These are phyloP conservation scores for Tinamus major DNA, from an alignment of 2,797 vertebrate genomes.

Conservation along the genomic window DNA sequence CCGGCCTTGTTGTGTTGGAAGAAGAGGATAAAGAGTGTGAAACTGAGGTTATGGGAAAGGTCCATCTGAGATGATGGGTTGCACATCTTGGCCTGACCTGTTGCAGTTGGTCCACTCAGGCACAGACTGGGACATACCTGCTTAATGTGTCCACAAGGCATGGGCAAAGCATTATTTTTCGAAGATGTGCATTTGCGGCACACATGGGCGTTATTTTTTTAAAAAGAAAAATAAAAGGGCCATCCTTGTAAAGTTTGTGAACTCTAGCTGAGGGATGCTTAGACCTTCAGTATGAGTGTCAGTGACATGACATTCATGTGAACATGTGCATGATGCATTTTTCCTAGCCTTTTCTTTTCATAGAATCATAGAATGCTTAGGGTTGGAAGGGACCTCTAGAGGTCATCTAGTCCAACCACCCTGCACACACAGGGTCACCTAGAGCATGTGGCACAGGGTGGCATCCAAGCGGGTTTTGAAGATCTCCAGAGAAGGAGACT, in stretches of 20 bases:
- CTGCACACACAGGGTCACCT: too few relatives aligned
- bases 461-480: too few relatives aligned
- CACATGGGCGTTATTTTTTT: not conserved
- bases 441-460: too few relatives aligned
- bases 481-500: too few relatives aligned
- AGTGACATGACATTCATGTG: not conserved
- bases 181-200: not conserved
- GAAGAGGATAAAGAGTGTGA: not conserved
- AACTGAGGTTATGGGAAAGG: not conserved
- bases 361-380: too few relatives aligned
- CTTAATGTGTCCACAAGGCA: not conserved
- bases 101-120: not conserved
- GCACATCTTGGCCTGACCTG: not conserved
- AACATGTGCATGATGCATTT: not conserved
- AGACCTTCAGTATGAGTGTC: not conserved
- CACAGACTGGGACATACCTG: not conserved
- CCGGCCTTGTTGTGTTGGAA: fast-evolving
- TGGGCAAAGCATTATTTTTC: not conserved
- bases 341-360: not conserved
- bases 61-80: not conserved
- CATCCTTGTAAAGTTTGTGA: not conserved
- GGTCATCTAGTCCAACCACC: too few relatives aligned
- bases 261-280: not conserved
- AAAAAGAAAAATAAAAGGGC: not conserved
- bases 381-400: too few relatives aligned